These are phyloP conservation scores for Heliconius aoede DNA, from an alignment of 2,888 invertebrate genomes.

Conservation along the genomic window DNA sequence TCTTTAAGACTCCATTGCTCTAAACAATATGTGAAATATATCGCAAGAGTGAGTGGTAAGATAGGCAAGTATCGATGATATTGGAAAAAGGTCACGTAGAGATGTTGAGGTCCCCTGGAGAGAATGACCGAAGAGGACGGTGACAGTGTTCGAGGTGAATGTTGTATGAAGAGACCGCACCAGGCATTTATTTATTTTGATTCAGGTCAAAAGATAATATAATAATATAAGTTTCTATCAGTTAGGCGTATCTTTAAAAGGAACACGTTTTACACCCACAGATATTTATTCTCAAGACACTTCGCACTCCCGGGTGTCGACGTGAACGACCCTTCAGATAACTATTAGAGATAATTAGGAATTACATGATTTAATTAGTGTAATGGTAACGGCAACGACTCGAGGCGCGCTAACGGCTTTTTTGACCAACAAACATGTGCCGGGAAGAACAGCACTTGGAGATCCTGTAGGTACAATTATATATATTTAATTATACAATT, in stretches of 20 bases:
- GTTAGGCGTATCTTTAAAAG: not conserved
- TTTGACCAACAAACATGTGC: no score
- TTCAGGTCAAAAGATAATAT: not conserved
- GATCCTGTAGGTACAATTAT: no score
- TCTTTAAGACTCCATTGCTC: not conserved
- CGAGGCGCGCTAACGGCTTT: no score
- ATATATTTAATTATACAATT: not conserved
- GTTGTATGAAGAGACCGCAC: not conserved
- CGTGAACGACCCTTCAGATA: slow-evolving; percentile 12
- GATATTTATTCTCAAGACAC: not conserved
- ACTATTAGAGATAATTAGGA: slow-evolving; percentile 21
- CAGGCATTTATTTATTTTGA: no score
- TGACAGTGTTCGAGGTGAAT: not conserved
- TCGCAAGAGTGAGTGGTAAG: not conserved
- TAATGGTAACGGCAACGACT: slow-evolving; percentile 1
- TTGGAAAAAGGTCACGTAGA: not conserved
- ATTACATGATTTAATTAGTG: slow-evolving; percentile 27
- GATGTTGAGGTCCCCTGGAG: not conserved
- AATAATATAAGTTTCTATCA: not conserved
- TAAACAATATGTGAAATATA: not conserved
- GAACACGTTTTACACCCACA: not conserved
- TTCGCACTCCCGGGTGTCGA: not conserved
- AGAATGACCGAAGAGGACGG: not conserved
- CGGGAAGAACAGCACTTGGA: no score
- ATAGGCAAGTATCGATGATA: not conserved